Base-by-base conservation (phyloP, 2,888 invertebrate species). In the Latrodectus elegans region DNA sequence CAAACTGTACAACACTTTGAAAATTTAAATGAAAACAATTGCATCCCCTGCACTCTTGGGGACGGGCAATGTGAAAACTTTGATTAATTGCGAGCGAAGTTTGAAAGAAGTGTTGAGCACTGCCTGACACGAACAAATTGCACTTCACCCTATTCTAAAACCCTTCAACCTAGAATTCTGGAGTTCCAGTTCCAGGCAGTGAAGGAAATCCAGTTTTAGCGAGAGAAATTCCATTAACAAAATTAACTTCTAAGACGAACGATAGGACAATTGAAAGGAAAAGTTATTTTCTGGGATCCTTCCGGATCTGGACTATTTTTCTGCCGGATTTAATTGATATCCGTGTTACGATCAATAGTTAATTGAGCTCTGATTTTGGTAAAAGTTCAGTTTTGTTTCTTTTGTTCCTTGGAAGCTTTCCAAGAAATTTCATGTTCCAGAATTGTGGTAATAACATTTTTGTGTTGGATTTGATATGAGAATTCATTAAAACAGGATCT, bases 191-290 rank as follows among this genome's bases (percentile, higher is more conserved):
- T 78, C 26, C 55, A 15, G 51, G 70, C 52, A 17, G 6, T 53
- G 67, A 65, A 52, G 53, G 55, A 68, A 68, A n/a, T 26, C n/a
- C 73, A 67, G 73, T 65, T 75, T 77, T 72, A 53, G 73, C 65
- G 73, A 73, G 84, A 71, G 84, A 84, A 84, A 84, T 77, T 76
- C 84, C 72, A 84, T 84, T 84, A 84, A 78, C 77, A 84, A 84
- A 84, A 84, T 84, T 84, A 84, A 84, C 84, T 77, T 78, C 71
- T 53, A 53, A 65, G 72, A 84, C 70, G 76, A 78, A 55, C 52
- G 72, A 60, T 49, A 71, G 70, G 65, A 76, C 83, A 76, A 83
- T 83, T 83, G 83, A 72, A 77, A 84, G 84, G 77, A 72, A 78
- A 84, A 72, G 77, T 84, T 70, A 76, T 84, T 78, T 84, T 84